Conservation (phyloP, 2,888 invertebrate genomes). For the Punctoribates punctum region DNA sequence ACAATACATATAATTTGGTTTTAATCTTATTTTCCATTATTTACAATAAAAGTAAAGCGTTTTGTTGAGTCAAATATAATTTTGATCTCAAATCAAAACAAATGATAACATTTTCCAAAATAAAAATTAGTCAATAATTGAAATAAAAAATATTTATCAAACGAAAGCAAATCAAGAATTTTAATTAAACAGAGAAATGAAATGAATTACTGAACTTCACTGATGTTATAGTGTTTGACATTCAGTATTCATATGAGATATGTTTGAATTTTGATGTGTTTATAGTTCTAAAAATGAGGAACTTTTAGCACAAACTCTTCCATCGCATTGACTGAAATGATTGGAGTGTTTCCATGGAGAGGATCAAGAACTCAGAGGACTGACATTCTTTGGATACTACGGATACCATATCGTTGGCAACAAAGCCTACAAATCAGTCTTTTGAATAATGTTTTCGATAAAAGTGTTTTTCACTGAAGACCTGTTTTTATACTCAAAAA, state of each 20-base stretch:
- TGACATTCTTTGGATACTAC: neutral
- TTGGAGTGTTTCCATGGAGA: neutral
- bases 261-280: neutral
- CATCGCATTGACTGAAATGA: neutral
- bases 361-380: neutral
- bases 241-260: neutral
- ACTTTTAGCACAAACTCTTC: neutral
- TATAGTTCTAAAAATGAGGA: constrained; percentile 10
- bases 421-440: neutral
- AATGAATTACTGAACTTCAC: neutral
- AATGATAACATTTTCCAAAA: neutral
- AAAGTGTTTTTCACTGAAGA: neutral
- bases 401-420: neutral
- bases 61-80: too few species aligned
- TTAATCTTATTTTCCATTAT: neutral
- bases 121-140: neutral
- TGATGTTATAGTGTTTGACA: too few species aligned
- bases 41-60: neutral
- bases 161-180: neutral
- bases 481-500: too few species aligned
- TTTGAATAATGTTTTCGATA: neutral
- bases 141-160: neutral
- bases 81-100: too few species aligned
- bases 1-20: neutral
- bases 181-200: neutral